phyloP scores from a whole-genome alignment of 2,113 vertebrate genomes.

The Brachyhypopomus occidentalis region DNA sequence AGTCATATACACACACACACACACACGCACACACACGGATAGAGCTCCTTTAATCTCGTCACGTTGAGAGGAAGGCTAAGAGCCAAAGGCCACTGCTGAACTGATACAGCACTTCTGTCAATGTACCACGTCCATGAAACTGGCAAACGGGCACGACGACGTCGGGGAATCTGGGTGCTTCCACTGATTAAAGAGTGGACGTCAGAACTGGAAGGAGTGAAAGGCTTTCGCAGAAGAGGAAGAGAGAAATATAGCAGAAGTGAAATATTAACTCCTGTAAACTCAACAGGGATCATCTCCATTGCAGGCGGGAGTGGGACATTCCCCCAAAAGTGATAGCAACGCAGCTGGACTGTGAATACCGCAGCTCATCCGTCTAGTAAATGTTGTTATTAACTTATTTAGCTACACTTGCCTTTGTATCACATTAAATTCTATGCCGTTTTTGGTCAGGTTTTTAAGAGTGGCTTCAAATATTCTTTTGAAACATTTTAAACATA shows the following conservation, averaged over 20 bases:
- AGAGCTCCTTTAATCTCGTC: conserved; percentile 24
- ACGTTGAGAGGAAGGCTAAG: conserved; percentile 13
- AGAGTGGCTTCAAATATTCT: too few species aligned
- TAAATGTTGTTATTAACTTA: too few species aligned
- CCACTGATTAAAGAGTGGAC: conserved; percentile 28
- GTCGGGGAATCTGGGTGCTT: conserved; percentile 29
- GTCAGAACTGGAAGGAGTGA: not conserved
- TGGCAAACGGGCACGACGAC: not conserved
- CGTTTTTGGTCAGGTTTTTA: too few species aligned
- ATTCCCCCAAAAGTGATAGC: too few species aligned
- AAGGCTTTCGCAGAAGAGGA: not conserved
- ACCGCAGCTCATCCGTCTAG: too few species aligned
- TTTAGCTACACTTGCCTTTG: too few species aligned
- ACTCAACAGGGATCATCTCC: too few species aligned
- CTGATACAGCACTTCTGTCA: conserved; percentile 42
- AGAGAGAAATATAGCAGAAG: not conserved
- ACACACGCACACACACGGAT: not conserved
- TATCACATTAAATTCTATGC: too few species aligned
- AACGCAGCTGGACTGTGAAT: too few species aligned
- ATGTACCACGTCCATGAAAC: conserved; percentile 41
- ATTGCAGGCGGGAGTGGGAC: too few species aligned
- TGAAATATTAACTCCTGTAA: not conserved
- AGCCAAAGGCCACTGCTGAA: conserved; percentile 13
- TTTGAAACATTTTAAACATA: too few species aligned
- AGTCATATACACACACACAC: not conserved